Evolutionary conservation across 2,113 vertebrate species (phyloP).

Genomic region (Neodon shergylaensis): DNA sequence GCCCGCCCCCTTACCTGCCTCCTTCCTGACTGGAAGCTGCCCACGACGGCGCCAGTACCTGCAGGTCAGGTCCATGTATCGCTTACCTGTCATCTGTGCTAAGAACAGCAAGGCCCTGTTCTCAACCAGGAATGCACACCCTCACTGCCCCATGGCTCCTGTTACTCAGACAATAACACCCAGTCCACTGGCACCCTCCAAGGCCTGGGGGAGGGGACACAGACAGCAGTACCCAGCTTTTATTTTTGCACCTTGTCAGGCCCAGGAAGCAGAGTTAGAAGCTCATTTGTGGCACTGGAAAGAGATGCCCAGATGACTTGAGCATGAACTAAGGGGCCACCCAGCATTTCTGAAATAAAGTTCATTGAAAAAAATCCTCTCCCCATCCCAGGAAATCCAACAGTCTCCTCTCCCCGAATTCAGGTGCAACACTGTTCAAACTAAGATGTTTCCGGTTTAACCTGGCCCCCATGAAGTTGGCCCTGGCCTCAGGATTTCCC

Average conservation of each 20-base stretch:
- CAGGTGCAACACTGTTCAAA: slow-evolving; percentile 32
- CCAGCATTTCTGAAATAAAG: background rate
- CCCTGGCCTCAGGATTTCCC: slow-evolving; percentile 36
- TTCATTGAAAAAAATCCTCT: background rate
- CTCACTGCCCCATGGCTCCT: slow-evolving; percentile 65
- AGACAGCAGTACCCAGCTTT: background rate
- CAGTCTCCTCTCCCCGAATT: slow-evolving; percentile 5
- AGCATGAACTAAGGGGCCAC: slow-evolving; percentile 7
- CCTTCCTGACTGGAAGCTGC: slow-evolving; percentile 39
- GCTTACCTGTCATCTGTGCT: slow-evolving; percentile 72
- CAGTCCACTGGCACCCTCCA: slow-evolving; percentile 63
- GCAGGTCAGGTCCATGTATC: slow-evolving; percentile 65
- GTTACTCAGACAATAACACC: slow-evolving; percentile 79
- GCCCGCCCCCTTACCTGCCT: slow-evolving; percentile 14
- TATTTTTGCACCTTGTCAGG: background rate
- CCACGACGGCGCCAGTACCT: slow-evolving; percentile 28
- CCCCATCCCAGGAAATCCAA: background rate
- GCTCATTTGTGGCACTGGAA: background rate
- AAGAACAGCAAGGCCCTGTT: slow-evolving; percentile 81
- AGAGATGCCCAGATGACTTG: slow-evolving; percentile 14
- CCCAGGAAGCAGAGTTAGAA: slow-evolving; percentile 9
- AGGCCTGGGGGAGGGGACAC: background rate
- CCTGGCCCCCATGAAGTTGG: slow-evolving; percentile 20
- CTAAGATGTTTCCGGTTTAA: slow-evolving; percentile 50
- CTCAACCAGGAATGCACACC: slow-evolving; percentile 51